Evolutionary conservation across 2,888 invertebrate species (phyloP).

Genomic region (Lomographa bimaculata): DNA sequence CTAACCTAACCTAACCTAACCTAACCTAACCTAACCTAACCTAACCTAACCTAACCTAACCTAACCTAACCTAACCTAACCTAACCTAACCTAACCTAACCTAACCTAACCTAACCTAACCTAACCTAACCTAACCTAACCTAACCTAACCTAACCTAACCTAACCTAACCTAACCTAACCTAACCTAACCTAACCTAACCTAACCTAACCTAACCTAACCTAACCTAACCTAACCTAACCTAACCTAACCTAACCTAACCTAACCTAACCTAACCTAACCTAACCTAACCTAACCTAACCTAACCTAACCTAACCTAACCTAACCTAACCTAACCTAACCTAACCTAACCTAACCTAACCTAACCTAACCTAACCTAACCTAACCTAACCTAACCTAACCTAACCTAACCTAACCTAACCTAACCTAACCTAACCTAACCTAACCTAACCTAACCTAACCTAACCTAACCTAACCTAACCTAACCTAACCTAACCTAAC

Average conservation of each 20-base stretch:
- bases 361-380: slow-evolving; percentile 26
- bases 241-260: slow-evolving; percentile 20
- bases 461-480: slow-evolving; percentile 19
- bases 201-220: slow-evolving; percentile 23
- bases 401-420: slow-evolving; percentile 23
- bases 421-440: no score
- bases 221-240: slow-evolving; percentile 21
- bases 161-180: no score
- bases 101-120: no score
- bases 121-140: no score
- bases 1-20: no score
- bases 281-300: slow-evolving; percentile 29
- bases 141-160: no score
- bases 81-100: no score
- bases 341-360: slow-evolving; percentile 22
- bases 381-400: slow-evolving; percentile 27
- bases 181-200: slow-evolving; percentile 34
- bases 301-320: slow-evolving; percentile 23
- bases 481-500: slow-evolving; percentile 27
- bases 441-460: no score
- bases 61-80: no score
- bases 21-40: no score
- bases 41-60: no score
- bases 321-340: slow-evolving; percentile 25
- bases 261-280: slow-evolving; percentile 29